Base-by-base conservation (phyloP, 2,888 invertebrate genomes). In the Melolontha melolontha region DNA sequence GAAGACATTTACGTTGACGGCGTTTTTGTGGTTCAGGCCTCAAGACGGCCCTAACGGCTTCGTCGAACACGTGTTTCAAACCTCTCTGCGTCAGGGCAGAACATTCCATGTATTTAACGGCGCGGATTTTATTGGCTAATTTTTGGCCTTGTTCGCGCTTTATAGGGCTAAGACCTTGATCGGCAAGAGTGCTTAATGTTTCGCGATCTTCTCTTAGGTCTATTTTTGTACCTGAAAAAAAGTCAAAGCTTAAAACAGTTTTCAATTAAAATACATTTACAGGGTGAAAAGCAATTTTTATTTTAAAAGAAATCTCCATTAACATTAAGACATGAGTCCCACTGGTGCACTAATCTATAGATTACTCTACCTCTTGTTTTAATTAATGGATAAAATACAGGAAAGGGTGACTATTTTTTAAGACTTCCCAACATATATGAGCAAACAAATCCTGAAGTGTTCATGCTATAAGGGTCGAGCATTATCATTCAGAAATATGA, bases 101-200 rank as follows among this genome's bases (percentile, higher is more conserved):
- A 85, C 99, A 99, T 87, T 99, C 99, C 92, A 99, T 95, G 83
- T 99, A 99, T 87, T 97, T 97, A 67, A 97, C 96, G 75, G 98
- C 98, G 83, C 98, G 90, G 81, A 99, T 95, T 91, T 98, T 98
- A 83, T 97, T 97, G 49, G 98, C 97, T 87, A 99, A 87, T 84
- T 98, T 98, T 83, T 97, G 96, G 68, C 98, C 98, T 85, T 99
- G 98, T 85, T 98, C 98, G 76, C 97, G 88, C 85, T 97, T 97
- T 71, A 99, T 92, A 12, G 98, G 97, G 75, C 96, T 93, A 81
- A 98, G 89, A 69, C 97, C 96, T 86, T 97, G 96, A 83, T 97
- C 96, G 47, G 95, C 92, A 73, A 98, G 87, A 72, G 92, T 89
- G 79, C 94, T 94, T 73, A 98, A 86, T 2, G 97, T 97, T 85